These are phyloP conservation scores for Dorcus hopei DNA, from an alignment of 2,888 invertebrate genomes.

Conservation along the genomic window DNA sequence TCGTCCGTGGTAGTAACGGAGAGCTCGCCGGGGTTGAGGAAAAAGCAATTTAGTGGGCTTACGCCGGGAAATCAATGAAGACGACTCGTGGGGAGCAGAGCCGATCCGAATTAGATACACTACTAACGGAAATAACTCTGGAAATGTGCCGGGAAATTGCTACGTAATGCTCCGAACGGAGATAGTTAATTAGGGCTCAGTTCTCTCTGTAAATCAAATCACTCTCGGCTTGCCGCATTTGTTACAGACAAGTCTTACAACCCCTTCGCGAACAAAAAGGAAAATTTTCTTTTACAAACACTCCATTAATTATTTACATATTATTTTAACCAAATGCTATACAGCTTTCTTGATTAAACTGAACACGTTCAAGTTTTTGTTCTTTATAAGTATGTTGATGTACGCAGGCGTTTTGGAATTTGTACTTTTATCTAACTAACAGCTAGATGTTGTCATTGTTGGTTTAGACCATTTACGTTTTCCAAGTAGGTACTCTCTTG, in stretches of 20 bases:
- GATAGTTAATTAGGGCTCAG: conserved; percentile 43
- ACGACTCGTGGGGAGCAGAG: conserved; percentile 27
- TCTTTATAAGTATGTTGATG: too few relatives aligned
- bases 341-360: too few relatives aligned
- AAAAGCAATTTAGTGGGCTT: conserved; percentile 48
- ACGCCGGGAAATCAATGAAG: conserved; percentile 48
- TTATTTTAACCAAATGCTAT: too few relatives aligned
- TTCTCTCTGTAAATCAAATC: conserved; percentile 42
- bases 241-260: conserved; percentile 24
- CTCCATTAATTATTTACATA: too few relatives aligned
- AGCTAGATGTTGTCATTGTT: too few relatives aligned
- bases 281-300: not conserved
- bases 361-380: too few relatives aligned
- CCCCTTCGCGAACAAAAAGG: not conserved
- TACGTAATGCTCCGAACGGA: conserved; percentile 37
- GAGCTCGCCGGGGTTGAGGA: conserved; percentile 26
- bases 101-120: conserved; percentile 11
- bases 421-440: too few relatives aligned
- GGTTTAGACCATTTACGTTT: too few relatives aligned
- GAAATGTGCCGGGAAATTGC: conserved; percentile 41
- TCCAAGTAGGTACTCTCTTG: too few relatives aligned
- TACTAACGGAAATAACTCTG: conserved; percentile 30
- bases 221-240: conserved; percentile 33
- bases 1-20: conserved; percentile 19
- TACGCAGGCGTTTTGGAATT: too few relatives aligned